Percentiles rank a stretch among this genome's conserved stretches.
Conservation (phyloP, 2,113 vertebrate genomes). For the Leptosomus discolor region DNA sequence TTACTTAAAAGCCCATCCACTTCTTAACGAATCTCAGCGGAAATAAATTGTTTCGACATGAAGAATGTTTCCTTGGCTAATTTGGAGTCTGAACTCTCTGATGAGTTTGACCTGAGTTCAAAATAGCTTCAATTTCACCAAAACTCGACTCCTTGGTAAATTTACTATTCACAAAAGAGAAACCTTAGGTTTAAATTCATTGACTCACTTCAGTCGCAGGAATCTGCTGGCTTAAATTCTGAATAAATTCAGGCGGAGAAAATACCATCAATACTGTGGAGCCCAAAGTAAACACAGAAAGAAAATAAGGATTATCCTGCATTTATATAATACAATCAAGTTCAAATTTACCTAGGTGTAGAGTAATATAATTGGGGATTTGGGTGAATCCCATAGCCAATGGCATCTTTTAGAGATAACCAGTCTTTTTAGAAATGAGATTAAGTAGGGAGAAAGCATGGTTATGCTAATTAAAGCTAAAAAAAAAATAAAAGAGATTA, state of each 20-base stretch:
- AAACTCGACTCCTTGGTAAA: background rate
- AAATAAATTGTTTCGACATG: background rate
- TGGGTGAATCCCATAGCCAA: constrained; percentile 15
- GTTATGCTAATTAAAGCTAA: constrained; percentile 40
- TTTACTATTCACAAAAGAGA: background rate
- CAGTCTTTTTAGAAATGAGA: constrained; percentile 33
- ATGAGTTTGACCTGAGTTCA: background rate
- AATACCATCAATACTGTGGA: background rate
- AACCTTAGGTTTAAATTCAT: background rate
- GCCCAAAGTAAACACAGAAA: background rate
- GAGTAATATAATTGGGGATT: constrained; percentile 45
- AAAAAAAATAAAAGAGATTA: background rate
- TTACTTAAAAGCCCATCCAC: background rate
- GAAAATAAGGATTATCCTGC: constrained; percentile 41
- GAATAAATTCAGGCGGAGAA: background rate
- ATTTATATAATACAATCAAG: constrained; percentile 4
- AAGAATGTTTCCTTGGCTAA: background rate
- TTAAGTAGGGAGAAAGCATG: background rate
- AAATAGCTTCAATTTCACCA: background rate
- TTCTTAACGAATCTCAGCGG: background rate
- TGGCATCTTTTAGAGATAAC: constrained; percentile 33
- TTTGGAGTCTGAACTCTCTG: background rate
- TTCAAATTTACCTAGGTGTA: constrained; percentile 48
- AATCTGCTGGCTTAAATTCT: background rate
- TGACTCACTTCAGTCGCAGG: background rate